Conservation (phyloP, 2,797 vertebrate genomes). For the Pyrrhura leucotis region DNA sequence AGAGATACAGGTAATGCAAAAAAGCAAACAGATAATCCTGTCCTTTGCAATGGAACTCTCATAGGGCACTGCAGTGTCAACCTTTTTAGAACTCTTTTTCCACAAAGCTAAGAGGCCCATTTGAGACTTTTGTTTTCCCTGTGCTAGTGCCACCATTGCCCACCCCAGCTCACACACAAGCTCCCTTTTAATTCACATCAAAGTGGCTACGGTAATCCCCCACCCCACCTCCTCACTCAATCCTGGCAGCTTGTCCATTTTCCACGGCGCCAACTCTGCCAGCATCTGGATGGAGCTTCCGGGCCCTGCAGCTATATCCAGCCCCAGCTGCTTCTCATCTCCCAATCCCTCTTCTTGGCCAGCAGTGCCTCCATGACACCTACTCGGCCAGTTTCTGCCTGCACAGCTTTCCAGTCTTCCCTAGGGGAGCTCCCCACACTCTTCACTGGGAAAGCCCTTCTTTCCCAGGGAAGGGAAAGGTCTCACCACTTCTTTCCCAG, state of each 20-base stretch:
- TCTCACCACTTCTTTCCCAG: not conserved
- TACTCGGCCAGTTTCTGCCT: not conserved
- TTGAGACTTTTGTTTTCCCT: accelerated
- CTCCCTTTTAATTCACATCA: accelerated
- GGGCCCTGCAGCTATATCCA: not conserved
- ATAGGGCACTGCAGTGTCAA: accelerated
- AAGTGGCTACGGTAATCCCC: accelerated
- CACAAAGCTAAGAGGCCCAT: not conserved
- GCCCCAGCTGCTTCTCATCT: not conserved
- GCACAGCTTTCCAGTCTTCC: not conserved
- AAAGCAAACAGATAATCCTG: not conserved
- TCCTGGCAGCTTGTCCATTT: not conserved
- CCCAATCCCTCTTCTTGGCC: not conserved
- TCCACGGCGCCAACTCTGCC: not conserved
- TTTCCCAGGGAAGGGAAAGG: not conserved
- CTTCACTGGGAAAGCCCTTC: not conserved
- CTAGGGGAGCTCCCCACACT: not conserved
- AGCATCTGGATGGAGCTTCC: not conserved
- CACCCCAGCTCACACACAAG: not conserved
- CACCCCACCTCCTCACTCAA: not conserved
- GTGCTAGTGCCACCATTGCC: accelerated
- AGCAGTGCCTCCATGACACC: not conserved
- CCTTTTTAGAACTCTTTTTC: not conserved
- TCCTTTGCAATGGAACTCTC: not conserved
- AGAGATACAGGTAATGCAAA: not conserved